phyloP scores from a whole-genome alignment of 2,888 invertebrate genomes.

The Pyrgus malvae region DNA sequence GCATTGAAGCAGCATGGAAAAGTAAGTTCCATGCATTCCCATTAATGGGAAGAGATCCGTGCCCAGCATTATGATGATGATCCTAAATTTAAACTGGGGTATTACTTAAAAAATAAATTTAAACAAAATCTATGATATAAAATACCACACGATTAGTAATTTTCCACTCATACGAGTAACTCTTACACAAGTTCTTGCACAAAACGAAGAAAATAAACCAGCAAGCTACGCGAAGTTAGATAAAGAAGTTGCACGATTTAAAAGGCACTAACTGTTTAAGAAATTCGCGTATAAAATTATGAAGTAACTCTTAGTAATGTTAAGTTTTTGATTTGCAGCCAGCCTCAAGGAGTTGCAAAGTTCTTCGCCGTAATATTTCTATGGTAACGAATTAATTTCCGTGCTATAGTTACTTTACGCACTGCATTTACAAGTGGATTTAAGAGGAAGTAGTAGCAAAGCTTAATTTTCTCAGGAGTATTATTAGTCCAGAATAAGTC shows the following conservation, averaged over 20 bases:
- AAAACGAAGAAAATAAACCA: slow-evolving; percentile 13
- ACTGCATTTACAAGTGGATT: neutral
- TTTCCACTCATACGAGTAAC: neutral
- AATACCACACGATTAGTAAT: neutral
- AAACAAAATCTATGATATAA: too few relatives aligned
- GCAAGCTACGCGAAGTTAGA: slow-evolving; percentile 10
- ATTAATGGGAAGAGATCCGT: too few relatives aligned
- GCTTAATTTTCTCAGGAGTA: too few relatives aligned
- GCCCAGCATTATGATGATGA: too few relatives aligned
- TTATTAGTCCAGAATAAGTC: too few relatives aligned
- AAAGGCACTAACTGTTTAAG: slow-evolving; percentile 17
- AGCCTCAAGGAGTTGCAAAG: neutral
- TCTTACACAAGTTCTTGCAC: slow-evolving; percentile 3
- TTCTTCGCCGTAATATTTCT: neutral
- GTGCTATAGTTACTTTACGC: slow-evolving; percentile 2
- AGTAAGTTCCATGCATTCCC: too few relatives aligned
- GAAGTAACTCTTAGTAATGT: slow-evolving; percentile 10
- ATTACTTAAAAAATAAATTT: too few relatives aligned
- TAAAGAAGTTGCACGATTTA: slow-evolving; percentile 19
- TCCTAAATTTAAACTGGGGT: too few relatives aligned
- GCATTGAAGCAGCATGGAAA: too few relatives aligned
- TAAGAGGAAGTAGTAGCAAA: too few relatives aligned
- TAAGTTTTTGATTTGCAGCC: slow-evolving; percentile 17
- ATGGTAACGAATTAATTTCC: slow-evolving; percentile 3
- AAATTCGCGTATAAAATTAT: slow-evolving; percentile 15